These are phyloP conservation scores for Malaclemys terrapin DNA, from an alignment of 2,113 vertebrate species.

Conservation along the genomic window DNA sequence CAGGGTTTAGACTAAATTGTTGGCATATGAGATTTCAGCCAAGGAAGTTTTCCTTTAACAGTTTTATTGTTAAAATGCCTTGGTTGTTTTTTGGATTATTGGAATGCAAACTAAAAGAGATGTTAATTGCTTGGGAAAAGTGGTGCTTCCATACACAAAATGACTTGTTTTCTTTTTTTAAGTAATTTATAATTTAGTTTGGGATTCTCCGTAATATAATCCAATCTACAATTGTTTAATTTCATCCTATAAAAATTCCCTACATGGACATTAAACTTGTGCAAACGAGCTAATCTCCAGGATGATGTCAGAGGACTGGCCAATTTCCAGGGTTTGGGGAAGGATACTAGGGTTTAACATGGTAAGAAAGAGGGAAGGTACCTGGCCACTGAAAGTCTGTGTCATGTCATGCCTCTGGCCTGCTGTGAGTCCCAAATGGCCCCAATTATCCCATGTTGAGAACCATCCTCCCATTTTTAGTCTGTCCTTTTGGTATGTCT, in stretches of 20 bases:
- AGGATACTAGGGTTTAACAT: not conserved
- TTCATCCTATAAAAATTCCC: constrained; percentile 52
- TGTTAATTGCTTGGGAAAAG: constrained; percentile 71
- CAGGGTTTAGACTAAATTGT: constrained; percentile 70
- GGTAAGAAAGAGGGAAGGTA: not conserved
- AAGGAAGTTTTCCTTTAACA: constrained; percentile 72
- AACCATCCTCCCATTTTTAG: not conserved
- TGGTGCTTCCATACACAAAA: constrained; percentile 60
- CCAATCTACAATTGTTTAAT: constrained; percentile 39
- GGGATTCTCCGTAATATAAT: constrained; percentile 5
- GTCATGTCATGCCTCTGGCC: not conserved
- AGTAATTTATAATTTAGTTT: constrained; percentile 67
- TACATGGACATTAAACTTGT: constrained; percentile 54
- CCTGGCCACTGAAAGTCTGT: not conserved
- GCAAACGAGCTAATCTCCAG: constrained; percentile 51
- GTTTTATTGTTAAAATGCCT: constrained; percentile 66
- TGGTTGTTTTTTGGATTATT: constrained; percentile 63
- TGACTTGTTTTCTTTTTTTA: constrained; percentile 41
- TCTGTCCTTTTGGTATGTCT: not conserved
- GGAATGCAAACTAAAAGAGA: constrained; percentile 54
- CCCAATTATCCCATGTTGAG: not conserved
- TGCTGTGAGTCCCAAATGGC: not conserved
- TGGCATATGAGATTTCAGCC: constrained; percentile 66
- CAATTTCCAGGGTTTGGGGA: not conserved
- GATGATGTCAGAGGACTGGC: constrained; percentile 21